phyloP scores from a whole-genome alignment of 2,113 vertebrate species.

The Eclectus roratus region DNA sequence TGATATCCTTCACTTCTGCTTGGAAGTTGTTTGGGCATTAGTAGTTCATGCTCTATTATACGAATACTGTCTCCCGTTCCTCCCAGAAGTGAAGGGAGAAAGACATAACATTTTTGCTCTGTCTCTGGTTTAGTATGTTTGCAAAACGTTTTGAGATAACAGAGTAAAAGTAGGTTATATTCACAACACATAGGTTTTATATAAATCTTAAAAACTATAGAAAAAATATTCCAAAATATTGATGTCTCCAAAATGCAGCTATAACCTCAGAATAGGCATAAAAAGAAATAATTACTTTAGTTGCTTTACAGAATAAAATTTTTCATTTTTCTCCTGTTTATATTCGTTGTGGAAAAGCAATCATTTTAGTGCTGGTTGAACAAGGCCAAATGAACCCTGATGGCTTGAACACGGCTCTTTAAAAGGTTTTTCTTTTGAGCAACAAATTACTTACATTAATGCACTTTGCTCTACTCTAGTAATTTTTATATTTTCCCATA shows the following conservation, averaged over 20 bases:
- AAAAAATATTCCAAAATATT: not conserved
- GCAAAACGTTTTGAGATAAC: not conserved
- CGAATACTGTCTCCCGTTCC: not conserved
- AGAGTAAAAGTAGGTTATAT: not conserved
- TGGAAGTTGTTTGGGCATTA: not conserved
- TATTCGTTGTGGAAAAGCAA: slow-evolving; percentile 57
- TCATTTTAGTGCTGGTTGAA: slow-evolving; percentile 37
- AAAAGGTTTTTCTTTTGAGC: slow-evolving; percentile 41
- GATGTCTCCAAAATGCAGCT: slow-evolving; percentile 7
- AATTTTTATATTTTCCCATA: slow-evolving; percentile 23
- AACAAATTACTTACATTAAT: slow-evolving; percentile 43
- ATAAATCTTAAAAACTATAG: not conserved
- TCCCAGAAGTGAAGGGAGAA: not conserved
- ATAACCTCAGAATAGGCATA: not conserved
- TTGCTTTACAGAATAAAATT: slow-evolving; percentile 13
- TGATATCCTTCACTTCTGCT: not conserved
- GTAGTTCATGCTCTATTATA: not conserved
- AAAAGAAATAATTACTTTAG: slow-evolving; percentile 5
- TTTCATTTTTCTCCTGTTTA: slow-evolving; percentile 49
- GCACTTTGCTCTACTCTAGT: slow-evolving; percentile 6
- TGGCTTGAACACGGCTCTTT: slow-evolving; percentile 39
- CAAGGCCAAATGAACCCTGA: slow-evolving; percentile 45
- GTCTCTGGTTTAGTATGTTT: not conserved
- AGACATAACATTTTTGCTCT: not conserved
- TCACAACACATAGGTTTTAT: not conserved